Percentiles rank a stretch among this genome's conserved stretches.
Conservation (phyloP, 2,113 vertebrate species). For the Sebastes fasciatus region DNA sequence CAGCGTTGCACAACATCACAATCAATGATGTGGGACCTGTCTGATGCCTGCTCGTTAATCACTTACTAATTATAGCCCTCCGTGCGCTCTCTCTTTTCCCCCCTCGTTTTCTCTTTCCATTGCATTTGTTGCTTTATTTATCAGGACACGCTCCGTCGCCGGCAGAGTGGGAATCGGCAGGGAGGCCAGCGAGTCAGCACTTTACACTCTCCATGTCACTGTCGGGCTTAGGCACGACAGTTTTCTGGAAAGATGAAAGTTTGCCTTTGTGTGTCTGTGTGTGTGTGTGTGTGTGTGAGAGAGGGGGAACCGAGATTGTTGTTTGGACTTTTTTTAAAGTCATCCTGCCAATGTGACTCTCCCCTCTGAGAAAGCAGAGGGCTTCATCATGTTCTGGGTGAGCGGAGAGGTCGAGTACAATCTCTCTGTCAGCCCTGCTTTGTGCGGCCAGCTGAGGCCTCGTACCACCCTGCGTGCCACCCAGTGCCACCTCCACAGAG, state of each 20-base stretch:
- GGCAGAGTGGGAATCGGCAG: slow-evolving; percentile 51
- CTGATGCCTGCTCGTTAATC: slow-evolving; percentile 82
- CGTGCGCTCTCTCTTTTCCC: slow-evolving; percentile 30
- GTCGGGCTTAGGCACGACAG: slow-evolving; percentile 30
- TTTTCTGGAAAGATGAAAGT: slow-evolving; percentile 58
- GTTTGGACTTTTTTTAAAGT: slow-evolving; percentile 68
- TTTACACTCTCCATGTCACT: slow-evolving; percentile 54
- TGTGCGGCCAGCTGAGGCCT: slow-evolving; percentile 54
- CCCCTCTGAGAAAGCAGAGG: slow-evolving; percentile 55
- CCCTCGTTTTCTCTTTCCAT: slow-evolving; percentile 57
- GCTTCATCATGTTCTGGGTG: slow-evolving; percentile 67
- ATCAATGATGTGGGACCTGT: slow-evolving; percentile 79
- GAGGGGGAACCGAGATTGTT: slow-evolving; percentile 27
- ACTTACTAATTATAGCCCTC: slow-evolving; percentile 81
- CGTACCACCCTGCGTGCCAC: slow-evolving; percentile 3
- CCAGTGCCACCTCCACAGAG: slow-evolving; percentile 40
- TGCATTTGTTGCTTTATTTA: slow-evolving; percentile 75
- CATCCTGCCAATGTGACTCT: slow-evolving; percentile 64
- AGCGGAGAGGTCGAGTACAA: slow-evolving; percentile 63
- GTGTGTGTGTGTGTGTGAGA: slow-evolving; percentile 4
- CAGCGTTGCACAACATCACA: slow-evolving; percentile 73
- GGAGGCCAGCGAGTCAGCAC: slow-evolving; percentile 71
- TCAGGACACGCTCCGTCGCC: slow-evolving; percentile 66
- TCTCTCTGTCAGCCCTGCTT: slow-evolving; percentile 58
- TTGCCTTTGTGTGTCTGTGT: slow-evolving; percentile 16